These are phyloP conservation scores for Phalloptychus januarius DNA, from an alignment of 2,797 vertebrate genomes.

Conservation along the genomic window DNA sequence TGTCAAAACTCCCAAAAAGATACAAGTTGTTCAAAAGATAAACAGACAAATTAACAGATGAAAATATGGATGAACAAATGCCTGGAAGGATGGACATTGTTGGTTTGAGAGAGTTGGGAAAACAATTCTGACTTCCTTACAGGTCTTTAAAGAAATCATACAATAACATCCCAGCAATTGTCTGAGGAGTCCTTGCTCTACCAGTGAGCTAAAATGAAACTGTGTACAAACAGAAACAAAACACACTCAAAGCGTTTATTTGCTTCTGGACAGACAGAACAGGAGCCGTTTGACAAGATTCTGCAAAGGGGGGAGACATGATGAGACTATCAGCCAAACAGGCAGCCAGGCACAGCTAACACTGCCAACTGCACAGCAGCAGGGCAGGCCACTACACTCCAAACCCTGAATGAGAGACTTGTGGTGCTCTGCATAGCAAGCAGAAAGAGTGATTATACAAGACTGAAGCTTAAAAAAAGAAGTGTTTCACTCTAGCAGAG, in stretches of 20 bases:
- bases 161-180: neutral
- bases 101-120: neutral
- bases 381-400: conserved; percentile 49
- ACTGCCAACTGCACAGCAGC: conserved; percentile 42
- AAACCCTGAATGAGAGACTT: conserved; percentile 55
- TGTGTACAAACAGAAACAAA: neutral
- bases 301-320: conserved; percentile 38
- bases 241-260: conserved; percentile 1
- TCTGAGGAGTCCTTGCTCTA: neutral
- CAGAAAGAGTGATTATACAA: conserved; percentile 39
- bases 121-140: neutral
- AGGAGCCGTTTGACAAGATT: conserved; percentile 48
- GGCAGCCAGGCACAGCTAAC: conserved; percentile 33
- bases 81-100: neutral
- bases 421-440: conserved; percentile 67
- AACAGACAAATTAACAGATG: neutral
- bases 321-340: conserved; percentile 45
- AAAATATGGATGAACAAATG: neutral
- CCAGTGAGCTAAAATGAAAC: conserved; percentile 2
- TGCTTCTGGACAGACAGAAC: conserved; percentile 22
- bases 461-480: conserved; percentile 22
- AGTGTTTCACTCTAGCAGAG: neutral
- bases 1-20: conserved; percentile 12
- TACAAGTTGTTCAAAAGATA: neutral
- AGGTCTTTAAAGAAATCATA: neutral